Percentiles rank a stretch among this genome's conserved stretches.
phyloP scores from a whole-genome alignment of 2,797 vertebrate genomes.

The Florisuga fusca region DNA sequence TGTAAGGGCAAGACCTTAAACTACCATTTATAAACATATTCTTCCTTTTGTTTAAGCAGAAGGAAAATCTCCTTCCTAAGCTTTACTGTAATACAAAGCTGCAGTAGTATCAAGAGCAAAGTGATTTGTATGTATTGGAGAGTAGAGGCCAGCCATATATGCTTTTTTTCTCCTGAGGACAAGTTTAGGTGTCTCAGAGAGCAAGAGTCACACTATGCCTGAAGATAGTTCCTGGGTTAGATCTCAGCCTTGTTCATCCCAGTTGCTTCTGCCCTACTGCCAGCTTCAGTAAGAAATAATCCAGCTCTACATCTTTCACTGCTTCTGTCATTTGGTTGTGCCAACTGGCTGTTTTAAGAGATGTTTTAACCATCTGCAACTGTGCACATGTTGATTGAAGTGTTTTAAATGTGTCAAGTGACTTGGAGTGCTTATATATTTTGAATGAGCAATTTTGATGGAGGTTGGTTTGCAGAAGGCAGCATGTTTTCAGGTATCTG shows the following conservation, averaged over 20 bases:
- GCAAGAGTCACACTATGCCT: not conserved
- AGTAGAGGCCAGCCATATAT: not conserved
- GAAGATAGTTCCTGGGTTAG: not conserved
- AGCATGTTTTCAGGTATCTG: not conserved
- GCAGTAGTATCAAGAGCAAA: not conserved
- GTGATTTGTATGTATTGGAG: not conserved
- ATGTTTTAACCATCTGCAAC: not conserved
- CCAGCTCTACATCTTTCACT: not conserved
- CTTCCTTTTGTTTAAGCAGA: not conserved
- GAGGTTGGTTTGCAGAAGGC: not conserved
- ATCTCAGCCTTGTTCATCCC: not conserved
- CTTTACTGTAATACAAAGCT: not conserved
- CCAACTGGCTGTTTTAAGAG: not conserved
- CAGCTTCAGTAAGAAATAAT: not conserved
- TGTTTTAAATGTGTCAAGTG: not conserved
- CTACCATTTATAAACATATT: not conserved
- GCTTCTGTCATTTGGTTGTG: not conserved
- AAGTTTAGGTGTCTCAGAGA: not conserved
- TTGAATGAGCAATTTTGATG: rapidly evolving
- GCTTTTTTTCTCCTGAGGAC: not conserved
- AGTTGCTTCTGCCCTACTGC: not conserved
- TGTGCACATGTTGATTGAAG: not conserved
- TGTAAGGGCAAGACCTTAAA: not conserved
- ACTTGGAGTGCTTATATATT: not conserved
- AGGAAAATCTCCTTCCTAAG: not conserved